Evolutionary conservation across 2,888 invertebrate species (phyloP), one percentile per base, ranked within the genome.

Genomic region (Lasius fuliginosus): DNA sequence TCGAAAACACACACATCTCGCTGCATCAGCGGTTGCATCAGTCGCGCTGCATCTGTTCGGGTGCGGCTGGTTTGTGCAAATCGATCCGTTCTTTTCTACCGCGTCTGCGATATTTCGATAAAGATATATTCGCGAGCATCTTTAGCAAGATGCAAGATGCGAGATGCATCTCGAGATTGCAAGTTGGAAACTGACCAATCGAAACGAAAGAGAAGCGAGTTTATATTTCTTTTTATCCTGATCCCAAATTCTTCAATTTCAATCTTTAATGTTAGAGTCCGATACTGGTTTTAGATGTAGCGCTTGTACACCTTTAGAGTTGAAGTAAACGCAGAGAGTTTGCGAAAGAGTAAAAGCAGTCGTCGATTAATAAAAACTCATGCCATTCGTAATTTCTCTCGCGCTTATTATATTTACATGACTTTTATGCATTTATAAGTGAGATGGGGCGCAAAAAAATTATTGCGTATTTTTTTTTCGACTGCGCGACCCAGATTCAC

Each of bases 1-100:
- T 87, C 84, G 53, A 86, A 89, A 89, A 89, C 84, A 89, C 73
- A 88, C 77, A 83, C 23, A 23, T 23, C 23, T 85, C 73, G 56
- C 75, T 62, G 76, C 79, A 15, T 36, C 36, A 36, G 36, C 62
- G 62, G 81, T 77, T 86, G 71, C 86, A 68, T 53, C 68, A 82
- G 75, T 68, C 58, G 56, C 82, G 65, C 49, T 62, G 58, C 81
- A 74, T 69, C 67, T 65, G 27, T 33, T 74, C 56, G 67, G 75
- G 76, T 62, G 68, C 69, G 30, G 56, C 60, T 67, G 71, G 77
- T 85, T 71, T 83, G n/a, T 56, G 33, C 64, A 71, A 86, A 84
- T 76, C 46, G 68, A 60, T 36, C 15, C 56, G 11, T 49, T 67
- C 53, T 82, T 69, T 82, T 71, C 15, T 36, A 6, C 18, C 33